A percentile compares a stretch with the other conserved stretches of the same genome.
phyloP scores from a whole-genome alignment of 2,888 invertebrate species.

The Mythimna loreyi region DNA sequence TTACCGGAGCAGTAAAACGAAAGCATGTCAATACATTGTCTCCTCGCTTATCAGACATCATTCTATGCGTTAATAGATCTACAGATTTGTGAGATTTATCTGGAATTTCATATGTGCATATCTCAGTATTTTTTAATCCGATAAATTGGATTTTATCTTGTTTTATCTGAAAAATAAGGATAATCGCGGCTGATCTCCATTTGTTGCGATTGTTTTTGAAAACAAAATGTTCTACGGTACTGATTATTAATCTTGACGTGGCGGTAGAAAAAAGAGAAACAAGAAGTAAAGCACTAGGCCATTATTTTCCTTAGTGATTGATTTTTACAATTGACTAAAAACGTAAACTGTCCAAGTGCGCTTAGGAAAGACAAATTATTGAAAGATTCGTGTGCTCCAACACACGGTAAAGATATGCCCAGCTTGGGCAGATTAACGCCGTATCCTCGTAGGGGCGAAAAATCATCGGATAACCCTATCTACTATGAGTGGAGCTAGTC shows the following conservation, averaged over 20 bases:
- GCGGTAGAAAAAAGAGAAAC: background rate
- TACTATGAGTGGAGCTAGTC: too few relatives aligned
- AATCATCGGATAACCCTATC: too few relatives aligned
- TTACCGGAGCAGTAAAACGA: background rate
- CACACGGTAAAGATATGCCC: too few relatives aligned
- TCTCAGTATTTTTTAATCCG: slow-evolving; percentile 35
- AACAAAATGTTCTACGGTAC: background rate
- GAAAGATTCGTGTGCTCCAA: too few relatives aligned
- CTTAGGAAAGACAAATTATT: too few relatives aligned
- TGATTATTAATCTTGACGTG: background rate
- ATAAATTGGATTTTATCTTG: slow-evolving; percentile 45
- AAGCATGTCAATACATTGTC: slow-evolving; percentile 6
- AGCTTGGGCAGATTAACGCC: too few relatives aligned
- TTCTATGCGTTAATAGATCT: slow-evolving; percentile 3
- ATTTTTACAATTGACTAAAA: background rate
- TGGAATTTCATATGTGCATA: slow-evolving; percentile 16
- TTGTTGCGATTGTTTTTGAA: slow-evolving; percentile 6
- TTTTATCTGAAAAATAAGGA: slow-evolving; percentile 24
- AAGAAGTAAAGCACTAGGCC: background rate
- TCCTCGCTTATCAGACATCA: slow-evolving; percentile 5
- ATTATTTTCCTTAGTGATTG: background rate
- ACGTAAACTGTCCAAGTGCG: background rate
- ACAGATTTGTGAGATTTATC: slow-evolving; percentile 9
- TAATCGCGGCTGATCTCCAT: slow-evolving; percentile 9
- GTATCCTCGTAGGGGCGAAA: too few relatives aligned